These are phyloP conservation scores for Poecile atricapillus DNA, from an alignment of 2,113 vertebrate species.

Conservation along the genomic window DNA sequence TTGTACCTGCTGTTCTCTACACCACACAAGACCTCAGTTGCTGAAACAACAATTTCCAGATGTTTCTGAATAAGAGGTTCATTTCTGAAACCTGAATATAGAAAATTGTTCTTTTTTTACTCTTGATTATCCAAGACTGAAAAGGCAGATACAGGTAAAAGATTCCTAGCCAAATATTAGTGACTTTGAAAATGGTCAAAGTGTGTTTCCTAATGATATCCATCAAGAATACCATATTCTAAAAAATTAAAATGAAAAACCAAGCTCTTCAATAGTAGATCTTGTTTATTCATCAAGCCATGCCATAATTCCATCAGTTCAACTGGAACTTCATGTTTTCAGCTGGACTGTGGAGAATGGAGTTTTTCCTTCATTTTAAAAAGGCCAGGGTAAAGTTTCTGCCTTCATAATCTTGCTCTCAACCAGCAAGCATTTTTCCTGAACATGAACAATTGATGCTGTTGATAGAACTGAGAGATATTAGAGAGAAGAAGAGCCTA, in stretches of 20 bases:
- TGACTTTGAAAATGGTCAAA: not conserved
- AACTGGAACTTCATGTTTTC: not conserved
- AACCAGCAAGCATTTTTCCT: not conserved
- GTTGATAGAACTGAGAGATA: not conserved
- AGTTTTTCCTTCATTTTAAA: not conserved
- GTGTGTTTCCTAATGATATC: not conserved
- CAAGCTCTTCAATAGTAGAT: not conserved
- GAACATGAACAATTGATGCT: not conserved
- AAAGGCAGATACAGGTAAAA: not conserved
- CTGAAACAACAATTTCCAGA: not conserved
- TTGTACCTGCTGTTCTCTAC: rapidly evolving
- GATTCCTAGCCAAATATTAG: not conserved
- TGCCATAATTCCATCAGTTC: not conserved
- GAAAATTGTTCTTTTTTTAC: not conserved
- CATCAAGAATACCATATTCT: not conserved
- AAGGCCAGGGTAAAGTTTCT: not conserved
- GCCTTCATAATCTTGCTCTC: not conserved
- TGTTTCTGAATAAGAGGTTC: not conserved
- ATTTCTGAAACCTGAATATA: not conserved
- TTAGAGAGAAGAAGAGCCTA: not conserved
- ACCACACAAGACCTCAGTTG: not conserved
- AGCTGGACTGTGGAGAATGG: not conserved
- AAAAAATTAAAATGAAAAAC: not conserved
- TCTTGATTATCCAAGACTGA: not conserved
- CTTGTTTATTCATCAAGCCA: not conserved